Percentiles rank a stretch among this genome's conserved stretches.
Evolutionary conservation across 2,113 vertebrate species (phyloP).

Genomic region (Ptilorrhoa leucosticta): DNA sequence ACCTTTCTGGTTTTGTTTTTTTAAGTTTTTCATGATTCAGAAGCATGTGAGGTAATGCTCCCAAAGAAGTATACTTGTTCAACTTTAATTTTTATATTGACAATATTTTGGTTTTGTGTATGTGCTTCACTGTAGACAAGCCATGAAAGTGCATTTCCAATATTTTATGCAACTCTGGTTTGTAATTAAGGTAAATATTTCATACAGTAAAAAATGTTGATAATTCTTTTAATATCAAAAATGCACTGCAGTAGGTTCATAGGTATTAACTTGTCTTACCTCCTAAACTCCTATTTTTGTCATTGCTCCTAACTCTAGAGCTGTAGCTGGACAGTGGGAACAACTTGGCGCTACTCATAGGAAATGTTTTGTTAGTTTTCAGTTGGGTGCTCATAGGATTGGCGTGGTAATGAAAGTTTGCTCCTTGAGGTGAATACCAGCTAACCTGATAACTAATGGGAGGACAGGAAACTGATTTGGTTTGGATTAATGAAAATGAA

Average conservation of each 20-base stretch:
- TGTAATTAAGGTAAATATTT: background rate
- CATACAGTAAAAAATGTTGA: background rate
- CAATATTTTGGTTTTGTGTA: background rate
- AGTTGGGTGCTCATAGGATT: background rate
- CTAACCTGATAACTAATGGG: background rate
- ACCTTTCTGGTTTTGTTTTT: conserved; percentile 41
- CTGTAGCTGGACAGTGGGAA: background rate
- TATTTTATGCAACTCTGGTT: background rate
- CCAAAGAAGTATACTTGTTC: conserved; percentile 36
- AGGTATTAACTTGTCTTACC: background rate
- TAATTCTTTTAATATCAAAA: background rate
- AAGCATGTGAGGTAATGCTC: conserved; percentile 43
- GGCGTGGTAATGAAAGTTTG: background rate
- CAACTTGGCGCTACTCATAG: background rate
- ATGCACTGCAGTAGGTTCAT: background rate
- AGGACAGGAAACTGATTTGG: background rate
- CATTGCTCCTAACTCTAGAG: background rate
- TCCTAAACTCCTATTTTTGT: background rate
- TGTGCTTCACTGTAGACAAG: background rate
- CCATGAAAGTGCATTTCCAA: background rate
- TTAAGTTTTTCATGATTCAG: conserved; percentile 58
- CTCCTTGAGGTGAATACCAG: background rate
- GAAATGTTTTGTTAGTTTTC: background rate
- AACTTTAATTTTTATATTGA: background rate
- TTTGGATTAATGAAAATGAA: background rate